Evolutionary conservation across 2,113 vertebrate genomes (phyloP).

Genomic region (Gymnocephalus cernua): DNA sequence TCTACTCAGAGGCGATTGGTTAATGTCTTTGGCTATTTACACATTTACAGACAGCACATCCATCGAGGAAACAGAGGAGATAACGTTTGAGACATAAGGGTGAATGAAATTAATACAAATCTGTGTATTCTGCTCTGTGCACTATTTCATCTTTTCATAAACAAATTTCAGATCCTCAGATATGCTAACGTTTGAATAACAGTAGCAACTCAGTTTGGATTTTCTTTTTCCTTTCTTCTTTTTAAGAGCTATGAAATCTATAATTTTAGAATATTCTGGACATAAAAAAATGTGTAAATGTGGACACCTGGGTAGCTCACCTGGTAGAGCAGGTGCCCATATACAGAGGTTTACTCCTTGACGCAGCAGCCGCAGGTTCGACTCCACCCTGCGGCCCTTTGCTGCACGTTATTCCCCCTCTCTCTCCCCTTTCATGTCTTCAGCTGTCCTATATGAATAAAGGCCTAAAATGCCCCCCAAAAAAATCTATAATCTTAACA

Average conservation of each 20-base stretch:
- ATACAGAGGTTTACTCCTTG: too few relatives aligned
- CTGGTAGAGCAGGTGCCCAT: too few relatives aligned
- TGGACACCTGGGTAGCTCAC: too few relatives aligned
- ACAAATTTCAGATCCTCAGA: neutral
- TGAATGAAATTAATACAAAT: constrained; percentile 34
- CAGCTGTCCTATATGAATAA: too few relatives aligned
- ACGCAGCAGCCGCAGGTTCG: too few relatives aligned
- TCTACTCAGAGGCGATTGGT: constrained; percentile 39
- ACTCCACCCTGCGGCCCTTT: too few relatives aligned
- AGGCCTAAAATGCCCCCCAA: too few relatives aligned
- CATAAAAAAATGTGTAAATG: neutral
- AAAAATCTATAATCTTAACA: too few relatives aligned
- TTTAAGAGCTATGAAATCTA: neutral
- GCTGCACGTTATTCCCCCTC: too few relatives aligned
- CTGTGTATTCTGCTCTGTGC: constrained; percentile 15
- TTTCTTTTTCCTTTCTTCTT: neutral
- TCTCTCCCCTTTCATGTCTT: too few relatives aligned
- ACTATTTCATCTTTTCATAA: constrained; percentile 21
- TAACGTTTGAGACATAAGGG: constrained; percentile 52
- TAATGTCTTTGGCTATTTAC: constrained; percentile 55
- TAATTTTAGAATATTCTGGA: neutral
- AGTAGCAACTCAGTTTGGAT: neutral
- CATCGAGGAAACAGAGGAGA: constrained; percentile 52
- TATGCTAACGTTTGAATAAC: neutral
- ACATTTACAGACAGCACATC: constrained; percentile 62